A percentile compares a stretch with the other conserved stretches of the same genome.
These are phyloP conservation scores for Papilio machaon DNA, from an alignment of 1,140 invertebrate species.

Conservation along the genomic window DNA sequence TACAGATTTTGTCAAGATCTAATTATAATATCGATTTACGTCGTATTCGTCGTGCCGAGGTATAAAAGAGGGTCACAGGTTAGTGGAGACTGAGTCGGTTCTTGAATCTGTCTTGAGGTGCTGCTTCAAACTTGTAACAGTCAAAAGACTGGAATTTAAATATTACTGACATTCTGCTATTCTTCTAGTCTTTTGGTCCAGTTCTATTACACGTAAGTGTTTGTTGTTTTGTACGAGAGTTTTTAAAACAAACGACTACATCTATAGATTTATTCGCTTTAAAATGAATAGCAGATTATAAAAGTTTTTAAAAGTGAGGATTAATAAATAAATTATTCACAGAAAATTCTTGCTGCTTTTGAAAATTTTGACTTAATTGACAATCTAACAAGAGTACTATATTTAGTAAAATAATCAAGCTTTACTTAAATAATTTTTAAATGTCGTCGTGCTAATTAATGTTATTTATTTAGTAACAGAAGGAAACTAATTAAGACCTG, in stretches of 20 bases:
- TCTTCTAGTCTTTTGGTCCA: not conserved
- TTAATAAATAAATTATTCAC: too few relatives aligned
- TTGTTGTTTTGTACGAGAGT: not conserved
- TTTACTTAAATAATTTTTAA: not conserved
- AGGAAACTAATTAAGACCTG: not conserved
- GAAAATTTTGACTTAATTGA: too few relatives aligned
- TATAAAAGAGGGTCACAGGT: slow-evolving; percentile 17
- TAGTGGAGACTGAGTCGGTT: not conserved
- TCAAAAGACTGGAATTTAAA: not conserved
- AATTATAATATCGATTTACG: not conserved
- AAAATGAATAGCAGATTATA: not conserved
- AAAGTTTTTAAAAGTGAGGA: not conserved
- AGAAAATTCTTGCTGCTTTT: too few relatives aligned
- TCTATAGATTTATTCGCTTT: not conserved
- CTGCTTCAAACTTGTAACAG: not conserved
- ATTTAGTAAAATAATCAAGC: too few relatives aligned
- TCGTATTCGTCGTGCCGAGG: not conserved
- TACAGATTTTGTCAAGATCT: slow-evolving; percentile 14
- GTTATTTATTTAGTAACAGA: not conserved
- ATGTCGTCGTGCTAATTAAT: not conserved
- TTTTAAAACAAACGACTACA: not conserved
- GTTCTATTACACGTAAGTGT: not conserved
- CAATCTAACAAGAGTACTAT: too few relatives aligned
- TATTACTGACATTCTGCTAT: not conserved
- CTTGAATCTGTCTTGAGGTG: slow-evolving; percentile 17